Conservation (phyloP, 2,888 invertebrate genomes). For the Watsonalla cultraria region DNA sequence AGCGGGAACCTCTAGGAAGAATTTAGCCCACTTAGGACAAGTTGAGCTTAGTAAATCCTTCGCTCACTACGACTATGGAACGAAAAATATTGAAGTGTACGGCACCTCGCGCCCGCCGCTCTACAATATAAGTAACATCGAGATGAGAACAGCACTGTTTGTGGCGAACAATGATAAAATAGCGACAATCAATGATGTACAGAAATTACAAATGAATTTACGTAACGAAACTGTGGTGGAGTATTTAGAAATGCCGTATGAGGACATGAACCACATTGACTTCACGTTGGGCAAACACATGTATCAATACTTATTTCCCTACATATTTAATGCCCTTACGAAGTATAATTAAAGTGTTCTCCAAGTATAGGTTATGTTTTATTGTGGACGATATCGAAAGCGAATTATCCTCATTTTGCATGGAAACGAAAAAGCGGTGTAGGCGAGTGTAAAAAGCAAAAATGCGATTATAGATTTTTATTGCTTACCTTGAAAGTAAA, state of each 20-base stretch:
- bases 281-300: slow-evolving; percentile 26
- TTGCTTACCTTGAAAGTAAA: too few relatives aligned
- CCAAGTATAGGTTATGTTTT: too few relatives aligned
- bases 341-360: too few relatives aligned
- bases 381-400: too few relatives aligned
- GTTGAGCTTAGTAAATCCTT: slow-evolving; percentile 7
- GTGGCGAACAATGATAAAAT: slow-evolving; percentile 25
- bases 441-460: too few relatives aligned
- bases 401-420: too few relatives aligned
- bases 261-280: slow-evolving; percentile 26
- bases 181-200: slow-evolving; percentile 20
- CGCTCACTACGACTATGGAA: slow-evolving; percentile 23
- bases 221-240: slow-evolving; percentile 24
- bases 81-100: slow-evolving; percentile 17
- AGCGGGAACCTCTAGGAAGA: slow-evolving; percentile 15
- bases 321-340: slow-evolving; percentile 22
- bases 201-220: slow-evolving; percentile 15
- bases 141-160: slow-evolving; percentile 18
- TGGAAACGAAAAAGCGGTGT: too few relatives aligned
- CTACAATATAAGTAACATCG: slow-evolving; percentile 14
- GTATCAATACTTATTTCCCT: slow-evolving; percentile 19
- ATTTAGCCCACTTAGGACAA: slow-evolving; percentile 14
- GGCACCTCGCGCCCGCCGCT: slow-evolving; percentile 16
- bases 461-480: too few relatives aligned
- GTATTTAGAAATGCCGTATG: slow-evolving; percentile 14